A percentile compares a stretch with the other conserved stretches of the same genome.
phyloP scores from a whole-genome alignment of 2,113 vertebrate genomes.

The Ranitomeya imitator region DNA sequence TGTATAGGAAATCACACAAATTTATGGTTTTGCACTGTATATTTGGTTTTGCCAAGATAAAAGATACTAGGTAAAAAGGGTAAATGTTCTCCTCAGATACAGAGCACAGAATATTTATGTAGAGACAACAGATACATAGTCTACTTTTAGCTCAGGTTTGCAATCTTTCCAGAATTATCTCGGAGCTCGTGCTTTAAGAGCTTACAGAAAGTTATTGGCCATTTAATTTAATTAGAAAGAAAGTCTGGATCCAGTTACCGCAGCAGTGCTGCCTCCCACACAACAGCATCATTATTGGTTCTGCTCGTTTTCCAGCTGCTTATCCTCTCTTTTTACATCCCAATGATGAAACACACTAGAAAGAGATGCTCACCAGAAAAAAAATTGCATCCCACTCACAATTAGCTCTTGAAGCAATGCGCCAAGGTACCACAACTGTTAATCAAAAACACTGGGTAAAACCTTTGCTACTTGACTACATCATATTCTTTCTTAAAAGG shows the following conservation, averaged over 20 bases:
- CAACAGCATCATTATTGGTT: slow-evolving; percentile 68
- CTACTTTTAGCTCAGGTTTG: slow-evolving; percentile 33
- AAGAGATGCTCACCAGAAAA: slow-evolving; percentile 1
- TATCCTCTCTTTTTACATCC: slow-evolving; percentile 16
- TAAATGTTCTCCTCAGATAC: neutral
- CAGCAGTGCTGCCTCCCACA: slow-evolving; percentile 59
- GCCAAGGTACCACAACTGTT: neutral
- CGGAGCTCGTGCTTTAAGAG: slow-evolving; percentile 41
- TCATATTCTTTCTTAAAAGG: neutral
- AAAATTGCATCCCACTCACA: neutral
- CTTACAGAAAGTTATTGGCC: slow-evolving; percentile 51
- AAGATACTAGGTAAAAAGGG: neutral
- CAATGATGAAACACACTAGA: slow-evolving; percentile 30
- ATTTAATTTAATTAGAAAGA: slow-evolving; percentile 57
- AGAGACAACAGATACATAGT: neutral
- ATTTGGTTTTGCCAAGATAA: neutral
- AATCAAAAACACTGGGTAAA: slow-evolving; percentile 15
- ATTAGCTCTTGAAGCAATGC: neutral
- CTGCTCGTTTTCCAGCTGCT: slow-evolving; percentile 57
- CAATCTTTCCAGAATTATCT: slow-evolving; percentile 47
- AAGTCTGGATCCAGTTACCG: slow-evolving; percentile 62
- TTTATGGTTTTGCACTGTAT: neutral
- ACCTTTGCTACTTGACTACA: neutral
- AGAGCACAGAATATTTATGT: neutral
- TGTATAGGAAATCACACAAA: neutral